Evolutionary conservation across 2,888 invertebrate species (phyloP).

Genomic region (Chaetoderma sp.): DNA sequence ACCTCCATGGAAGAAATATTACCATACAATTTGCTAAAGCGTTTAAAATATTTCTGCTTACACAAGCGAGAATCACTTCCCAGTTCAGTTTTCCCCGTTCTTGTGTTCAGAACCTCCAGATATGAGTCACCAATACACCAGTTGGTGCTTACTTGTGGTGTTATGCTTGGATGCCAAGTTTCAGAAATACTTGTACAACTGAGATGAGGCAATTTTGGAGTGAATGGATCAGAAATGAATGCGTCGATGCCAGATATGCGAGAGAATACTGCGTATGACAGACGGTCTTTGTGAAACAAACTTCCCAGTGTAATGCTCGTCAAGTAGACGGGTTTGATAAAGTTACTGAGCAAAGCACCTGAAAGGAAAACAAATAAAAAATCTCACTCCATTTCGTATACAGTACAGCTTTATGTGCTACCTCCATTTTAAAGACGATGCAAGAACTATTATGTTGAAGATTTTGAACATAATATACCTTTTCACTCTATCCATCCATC

Average conservation of each 20-base stretch:
- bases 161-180: conserved; percentile 86
- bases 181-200: conserved; percentile 86
- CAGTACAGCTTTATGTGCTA: too few species aligned
- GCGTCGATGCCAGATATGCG: conserved; percentile 78
- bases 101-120: conserved; percentile 87
- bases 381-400: too few species aligned
- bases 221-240: conserved; percentile 85
- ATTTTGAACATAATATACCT: too few species aligned
- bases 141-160: conserved; percentile 91
- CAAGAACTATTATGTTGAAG: too few species aligned
- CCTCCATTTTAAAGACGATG: too few species aligned
- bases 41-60: conserved; percentile 80
- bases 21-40: conserved; percentile 72
- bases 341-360: conserved; percentile 69
- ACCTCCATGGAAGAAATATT: conserved; percentile 37
- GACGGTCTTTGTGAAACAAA: conserved; percentile 87
- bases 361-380: too few species aligned
- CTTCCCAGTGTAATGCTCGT: conserved; percentile 86
- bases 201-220: conserved; percentile 84
- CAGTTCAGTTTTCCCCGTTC: conserved; percentile 85
- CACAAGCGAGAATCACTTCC: conserved; percentile 84
- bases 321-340: conserved; percentile 85
- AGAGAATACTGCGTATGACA: conserved; percentile 75
- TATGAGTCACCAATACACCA: conserved; percentile 78
- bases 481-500: too few species aligned